Base-by-base conservation (phyloP, 2,888 invertebrate genomes). In the Rhagium mordax region DNA sequence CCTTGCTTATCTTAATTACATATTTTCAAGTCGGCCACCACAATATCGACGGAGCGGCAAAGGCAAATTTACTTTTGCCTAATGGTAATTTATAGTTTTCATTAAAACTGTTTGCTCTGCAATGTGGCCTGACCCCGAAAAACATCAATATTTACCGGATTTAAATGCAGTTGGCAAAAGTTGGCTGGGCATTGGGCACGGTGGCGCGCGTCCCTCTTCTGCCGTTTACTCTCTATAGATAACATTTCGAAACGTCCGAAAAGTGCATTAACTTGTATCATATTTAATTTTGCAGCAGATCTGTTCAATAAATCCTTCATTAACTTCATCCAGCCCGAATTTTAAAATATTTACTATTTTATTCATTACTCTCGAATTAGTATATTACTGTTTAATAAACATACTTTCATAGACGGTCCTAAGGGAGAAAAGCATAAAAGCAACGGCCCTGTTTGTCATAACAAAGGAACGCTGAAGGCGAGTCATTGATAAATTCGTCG, bases 1-100 rank as follows among this genome's bases (percentile, higher is more conserved):
- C 59, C 33, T 18, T 33, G 59, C 59, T 59, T 59, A 59, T 59
- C 59, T 59, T 59, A 59, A 59, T 59, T 59, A 29, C 59, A 59
- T 59, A 59, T 59, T 59, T 59, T 59, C 59, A 59, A 33, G 59
- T 59, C 10, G 16, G 7, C 27, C 27, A 27, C 18, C 59, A 27
- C 27, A 15, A 59, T 59, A 4, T 8, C 59, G 10, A 20, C 51
- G 8, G 16, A 20, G 51, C 51, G 59, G 29, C 59, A 10, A 59
- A 27, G 3, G 59, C 59, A 59, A 59, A 59, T 59, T 59, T 59
- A 16, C 59, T 24, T 33, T 33, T 18, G 33, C 18, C 33, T 10
- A 24, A 16, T 27, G 33, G 33, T 33, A 59, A 59, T 59, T 59
- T 59, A 59, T 59, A 59, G 33, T 59, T 59, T 59, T 59, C 27